A percentile compares a stretch with the other conserved stretches of the same genome.
Evolutionary conservation across 2,888 invertebrate species (phyloP).

Genomic region (Drosophila cyrtoloma): DNA sequence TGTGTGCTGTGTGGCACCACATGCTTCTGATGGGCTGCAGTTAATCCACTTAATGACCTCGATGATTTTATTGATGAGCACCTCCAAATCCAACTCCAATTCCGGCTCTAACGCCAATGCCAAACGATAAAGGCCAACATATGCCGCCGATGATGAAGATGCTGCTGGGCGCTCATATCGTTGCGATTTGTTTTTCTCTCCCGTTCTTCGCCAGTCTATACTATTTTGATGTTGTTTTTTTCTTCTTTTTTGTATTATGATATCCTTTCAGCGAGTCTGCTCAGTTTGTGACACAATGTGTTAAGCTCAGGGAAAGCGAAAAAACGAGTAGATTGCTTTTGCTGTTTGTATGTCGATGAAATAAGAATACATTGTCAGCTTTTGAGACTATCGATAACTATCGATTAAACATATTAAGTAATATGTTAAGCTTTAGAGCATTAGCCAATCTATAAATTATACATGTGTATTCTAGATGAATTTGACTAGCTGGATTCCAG

Average conservation of each 20-base stretch:
- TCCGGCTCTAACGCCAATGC: conserved; percentile 36
- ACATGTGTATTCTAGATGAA: background rate
- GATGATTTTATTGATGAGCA: conserved; percentile 85
- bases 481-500: background rate
- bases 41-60: conserved; percentile 85
- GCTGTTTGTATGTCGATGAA: background rate
- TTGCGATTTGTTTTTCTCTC: conserved; percentile 30
- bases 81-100: conserved; percentile 22
- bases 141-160: conserved; percentile 80
- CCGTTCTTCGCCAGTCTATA: conserved; percentile 4
- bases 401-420: background rate
- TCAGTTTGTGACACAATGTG: background rate
- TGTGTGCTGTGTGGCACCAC: conserved; percentile 73
- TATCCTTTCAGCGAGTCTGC: conserved; percentile 3
- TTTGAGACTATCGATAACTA: background rate
- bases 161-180: conserved; percentile 56
- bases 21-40: conserved; percentile 84
- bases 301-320: background rate
- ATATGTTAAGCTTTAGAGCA: background rate
- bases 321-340: background rate
- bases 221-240: background rate
- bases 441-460: background rate
- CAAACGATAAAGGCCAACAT: conserved; percentile 60
- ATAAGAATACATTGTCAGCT: too few relatives aligned
- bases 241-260: conserved; percentile 2